Base-by-base conservation (phyloP, 2,113 vertebrate species). In the Cisticola juncidis region DNA sequence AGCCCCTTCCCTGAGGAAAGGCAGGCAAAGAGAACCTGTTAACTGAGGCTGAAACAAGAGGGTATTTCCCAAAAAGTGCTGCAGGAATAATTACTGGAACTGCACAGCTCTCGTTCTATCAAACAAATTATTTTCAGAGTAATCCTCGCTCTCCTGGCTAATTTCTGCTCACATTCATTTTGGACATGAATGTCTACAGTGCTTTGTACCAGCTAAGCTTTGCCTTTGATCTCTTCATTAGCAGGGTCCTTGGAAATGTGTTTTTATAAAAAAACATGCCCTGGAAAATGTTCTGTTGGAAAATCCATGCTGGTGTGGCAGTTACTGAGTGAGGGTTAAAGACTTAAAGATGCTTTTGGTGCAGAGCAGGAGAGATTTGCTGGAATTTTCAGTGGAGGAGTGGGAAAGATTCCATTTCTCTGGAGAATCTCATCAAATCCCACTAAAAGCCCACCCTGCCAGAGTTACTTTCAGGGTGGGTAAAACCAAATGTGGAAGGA, bases 141-240 rank as follows among this genome's bases (percentile, higher is more conserved):
- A 73, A 50, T 94, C 58, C 65, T 93, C 8, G 1, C 44, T 42
- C 86, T 82, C 45, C 38, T 54, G 47, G 54, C 58, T 93, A 25
- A 68, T 96, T 92, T 87, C 72, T 93, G 72, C 15, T 74, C 82
- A 9, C 33, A 72, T 54, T 74, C 40, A 66, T 60, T 97, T 97
- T 87, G 86, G 40, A 36, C 36, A 45, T 5, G 11, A 31, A 2
- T 58, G 38, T 29, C 86, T 92, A 35, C 74, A 56, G 20, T 36
- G 74, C 76, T 93, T 76, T 80, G 70, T 17, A 50, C 2, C 80
- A 77, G 73, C 87, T 40, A 29, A 86, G 84, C 69, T 72, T 62
- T 91, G 89, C 12, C 94, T 97, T 96, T 97, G 94, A 96, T 96
- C 72, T 94, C 61, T 82, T 62, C 9, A 73, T 58, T 77, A 66